Evolutionary conservation across 2,113 vertebrate genomes (phyloP).

Genomic region (Ammodytes marinus): DNA sequence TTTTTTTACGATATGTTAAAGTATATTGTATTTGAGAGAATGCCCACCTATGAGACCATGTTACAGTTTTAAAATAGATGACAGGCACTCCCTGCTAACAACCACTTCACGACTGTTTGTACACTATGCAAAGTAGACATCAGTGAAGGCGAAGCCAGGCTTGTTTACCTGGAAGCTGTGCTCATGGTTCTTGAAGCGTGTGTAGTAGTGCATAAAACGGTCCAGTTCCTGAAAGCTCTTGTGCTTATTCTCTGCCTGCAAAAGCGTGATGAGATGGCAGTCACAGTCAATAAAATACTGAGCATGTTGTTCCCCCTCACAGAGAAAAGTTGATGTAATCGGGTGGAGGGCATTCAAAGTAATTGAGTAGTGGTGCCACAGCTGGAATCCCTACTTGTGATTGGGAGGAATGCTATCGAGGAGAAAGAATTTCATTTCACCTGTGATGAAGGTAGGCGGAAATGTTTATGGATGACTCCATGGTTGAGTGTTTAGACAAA

Average conservation of each 20-base stretch:
- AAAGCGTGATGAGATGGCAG: slow-evolving; percentile 53
- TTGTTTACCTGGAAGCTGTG: slow-evolving; percentile 95
- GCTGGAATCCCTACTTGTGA: slow-evolving; percentile 36
- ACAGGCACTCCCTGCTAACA: slow-evolving; percentile 2
- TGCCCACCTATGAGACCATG: neutral
- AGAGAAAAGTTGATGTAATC: slow-evolving; percentile 17
- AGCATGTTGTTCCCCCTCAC: slow-evolving; percentile 29
- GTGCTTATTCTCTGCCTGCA: slow-evolving; percentile 97
- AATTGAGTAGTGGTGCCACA: slow-evolving; percentile 25
- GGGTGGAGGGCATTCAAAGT: slow-evolving; percentile 23
- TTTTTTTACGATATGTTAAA: slow-evolving; percentile 1
- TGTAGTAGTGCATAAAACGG: slow-evolving; percentile 99
- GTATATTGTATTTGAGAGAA: neutral
- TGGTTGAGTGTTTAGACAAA: slow-evolving; percentile 2
- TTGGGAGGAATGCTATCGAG: neutral
- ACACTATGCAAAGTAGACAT: slow-evolving; percentile 37
- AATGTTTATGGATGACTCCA: neutral
- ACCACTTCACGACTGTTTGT: neutral
- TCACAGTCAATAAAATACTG: slow-evolving; percentile 43
- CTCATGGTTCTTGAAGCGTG: slow-evolving; percentile 99
- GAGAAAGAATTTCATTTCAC: slow-evolving; percentile 14
- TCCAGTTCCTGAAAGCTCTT: slow-evolving; percentile 98
- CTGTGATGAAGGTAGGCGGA: neutral
- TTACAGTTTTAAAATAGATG: neutral
- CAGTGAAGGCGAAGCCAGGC: slow-evolving; percentile 15